Conservation (phyloP, 2,113 vertebrate genomes). For the Pseudonaja textilis region DNA sequence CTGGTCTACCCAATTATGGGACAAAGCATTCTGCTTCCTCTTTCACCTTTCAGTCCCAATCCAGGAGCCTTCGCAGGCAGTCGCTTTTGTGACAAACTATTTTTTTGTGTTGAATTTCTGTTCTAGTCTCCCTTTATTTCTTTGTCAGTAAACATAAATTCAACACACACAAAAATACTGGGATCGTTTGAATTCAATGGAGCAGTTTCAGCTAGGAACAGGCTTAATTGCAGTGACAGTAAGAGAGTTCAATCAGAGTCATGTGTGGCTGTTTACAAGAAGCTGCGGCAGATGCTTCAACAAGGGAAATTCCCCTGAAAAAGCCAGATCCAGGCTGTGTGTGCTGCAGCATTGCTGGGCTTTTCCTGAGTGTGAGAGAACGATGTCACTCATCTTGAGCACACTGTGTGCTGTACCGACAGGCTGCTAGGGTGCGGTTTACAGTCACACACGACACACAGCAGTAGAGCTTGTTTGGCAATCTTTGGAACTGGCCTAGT, state of each 20-base stretch:
- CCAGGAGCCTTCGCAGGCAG: too few relatives aligned
- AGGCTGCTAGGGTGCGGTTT: slow-evolving; percentile 13
- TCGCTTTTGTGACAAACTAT: too few relatives aligned
- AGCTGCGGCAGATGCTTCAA: neutral
- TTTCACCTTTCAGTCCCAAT: too few relatives aligned
- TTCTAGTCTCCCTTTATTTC: too few relatives aligned
- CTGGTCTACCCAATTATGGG: too few relatives aligned
- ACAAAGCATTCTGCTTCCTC: too few relatives aligned
- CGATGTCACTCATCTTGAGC: neutral
- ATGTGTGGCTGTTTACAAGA: slow-evolving; percentile 41
- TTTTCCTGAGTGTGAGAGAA: slow-evolving; percentile 10
- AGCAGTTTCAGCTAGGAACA: slow-evolving; percentile 36
- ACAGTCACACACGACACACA: neutral
- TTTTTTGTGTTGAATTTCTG: too few relatives aligned
- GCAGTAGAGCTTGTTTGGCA: slow-evolving; percentile 13
- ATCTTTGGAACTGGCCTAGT: neutral
- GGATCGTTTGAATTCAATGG: slow-evolving; percentile 9
- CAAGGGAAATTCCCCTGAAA: slow-evolving; percentile 45
- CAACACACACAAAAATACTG: neutral
- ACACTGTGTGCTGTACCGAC: slow-evolving; percentile 1
- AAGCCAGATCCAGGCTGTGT: neutral
- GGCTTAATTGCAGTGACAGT: slow-evolving; percentile 38
- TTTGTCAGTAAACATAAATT: too few relatives aligned
- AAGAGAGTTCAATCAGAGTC: slow-evolving; percentile 13
- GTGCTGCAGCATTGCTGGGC: neutral